Base-by-base conservation (phyloP, 2,797 vertebrate species). In the Taeniopygia guttata region DNA sequence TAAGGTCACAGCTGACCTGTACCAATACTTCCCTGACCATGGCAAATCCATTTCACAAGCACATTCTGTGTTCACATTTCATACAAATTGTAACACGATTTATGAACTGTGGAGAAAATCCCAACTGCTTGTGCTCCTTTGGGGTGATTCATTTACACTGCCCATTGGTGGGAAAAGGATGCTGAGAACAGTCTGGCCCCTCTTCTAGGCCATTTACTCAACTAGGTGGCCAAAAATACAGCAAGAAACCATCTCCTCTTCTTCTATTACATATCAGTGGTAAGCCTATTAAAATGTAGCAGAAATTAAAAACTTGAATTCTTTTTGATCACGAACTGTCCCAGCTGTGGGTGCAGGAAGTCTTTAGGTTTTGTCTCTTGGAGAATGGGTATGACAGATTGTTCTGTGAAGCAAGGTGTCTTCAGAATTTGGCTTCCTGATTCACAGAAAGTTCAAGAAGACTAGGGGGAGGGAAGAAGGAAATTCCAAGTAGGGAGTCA, bases 11-110 rank as follows among this genome's bases (percentile, higher is more conserved):
- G 18, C 2, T 1, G 2, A 32, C 13, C 7, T 13, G 5, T 54
- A n/a, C 27, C 69, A 60, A 2, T 36, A 21, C 4, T 56, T 78
- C 15, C 34, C 27, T 20, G 25, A 22, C 10, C 62, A 12, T 10
- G 18, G 16, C 0, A 0, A 42, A 48, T 11, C 3, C 13, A 48
- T 13, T 38, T 46, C 40, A 29, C 18, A 84, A 59, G 17, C 4
- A 32, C 17, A 10, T 75, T 36, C 13, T 86, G 16, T 43, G 26
- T 21, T 80, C 48, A 10, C 16, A 3, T n/a, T 64, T 42, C 21
- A 27, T 27, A 56, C 17, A 36, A 38, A 20, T 1, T n/a, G 7
- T 22, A 34, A 18, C 0, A 0, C 6, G 2, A n/a, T 30, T 19
- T 63, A 52, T 23, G 58, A 75, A 23, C 16, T 23, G 10, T 12